Base-by-base conservation (phyloP, 2,888 invertebrate genomes). In the Dolichomitus sp. region DNA sequence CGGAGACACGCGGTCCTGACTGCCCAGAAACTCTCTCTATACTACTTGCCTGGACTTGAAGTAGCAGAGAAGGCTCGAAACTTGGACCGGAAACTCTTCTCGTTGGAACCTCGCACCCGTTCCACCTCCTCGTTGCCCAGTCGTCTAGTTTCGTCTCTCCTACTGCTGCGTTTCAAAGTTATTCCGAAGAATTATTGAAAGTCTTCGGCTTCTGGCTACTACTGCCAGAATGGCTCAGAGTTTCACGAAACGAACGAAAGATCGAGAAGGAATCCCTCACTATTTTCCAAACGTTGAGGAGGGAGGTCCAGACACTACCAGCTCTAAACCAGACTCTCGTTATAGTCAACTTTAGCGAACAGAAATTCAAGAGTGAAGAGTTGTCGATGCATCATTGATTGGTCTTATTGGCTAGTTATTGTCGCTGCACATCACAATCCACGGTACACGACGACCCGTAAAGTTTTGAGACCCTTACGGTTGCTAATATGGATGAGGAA, bases 181-280 rank as follows among this genome's bases (percentile, higher is more conserved):
- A 91, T 90, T 90, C 86, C 86, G 86, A 89, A 90, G 90, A 91
- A 91, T 91, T 89, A 90, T 91, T 88, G 90, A 90, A 91, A 90
- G 88, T 90, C 89, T 89, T 87, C 84, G 87, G 83, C 70, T 81
- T 66, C 66, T 73, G 77, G 73, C 70, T 76, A 72, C 63, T 59
- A 9, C 61, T 37, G 66, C 68, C 48, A 52, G 77, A 48, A 57
- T 75, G 57, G 66, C 45, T 40, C 30, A 50, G 59, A 52, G 42
- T 59, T 68, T 33, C 40, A 42, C 45, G 45, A 59, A 69, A 33
- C 30, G 42, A 40, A 40, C 33, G 69, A 65, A 65, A 57, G 42
- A 63, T 48, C 48, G 40, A 61, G 52, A 17, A 40, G 50, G 70
- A 42, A 57, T 59, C 65, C 17, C 57, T 33, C 45, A 70, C 54